Percentiles rank a stretch among this genome's conserved stretches.
Conservation (phyloP, 2,113 vertebrate species). For the Neomonachus schauinslandi region DNA sequence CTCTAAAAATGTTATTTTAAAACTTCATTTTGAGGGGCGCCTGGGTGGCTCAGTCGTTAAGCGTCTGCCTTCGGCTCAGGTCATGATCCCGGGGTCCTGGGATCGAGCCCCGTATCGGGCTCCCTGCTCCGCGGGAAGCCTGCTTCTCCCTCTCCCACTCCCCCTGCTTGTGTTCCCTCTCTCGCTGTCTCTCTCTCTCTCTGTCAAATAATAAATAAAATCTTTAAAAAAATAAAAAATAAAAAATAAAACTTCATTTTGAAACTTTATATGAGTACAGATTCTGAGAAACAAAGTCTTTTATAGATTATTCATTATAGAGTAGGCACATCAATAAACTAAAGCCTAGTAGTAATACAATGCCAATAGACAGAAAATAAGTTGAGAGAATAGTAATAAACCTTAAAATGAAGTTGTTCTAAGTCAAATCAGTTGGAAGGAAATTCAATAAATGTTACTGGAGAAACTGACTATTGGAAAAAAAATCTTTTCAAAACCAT, state of each 20-base stretch:
- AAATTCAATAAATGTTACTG: not conserved
- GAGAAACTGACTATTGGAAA: constrained; percentile 34
- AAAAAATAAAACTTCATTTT: not conserved
- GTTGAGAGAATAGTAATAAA: not conserved
- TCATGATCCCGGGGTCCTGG: too few relatives aligned
- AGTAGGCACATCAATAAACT: constrained; percentile 24
- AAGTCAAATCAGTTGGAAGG: not conserved
- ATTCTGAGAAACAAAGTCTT: constrained; percentile 23
- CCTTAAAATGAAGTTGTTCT: constrained; percentile 31
- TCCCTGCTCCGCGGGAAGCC: too few relatives aligned
- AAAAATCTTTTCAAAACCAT: not conserved
- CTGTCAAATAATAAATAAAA: too few relatives aligned
- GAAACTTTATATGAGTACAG: constrained; percentile 1
- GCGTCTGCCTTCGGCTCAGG: too few relatives aligned
- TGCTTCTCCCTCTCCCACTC: too few relatives aligned
- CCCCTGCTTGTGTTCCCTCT: too few relatives aligned
- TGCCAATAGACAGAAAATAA: not conserved
- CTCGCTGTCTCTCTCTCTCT: too few relatives aligned
- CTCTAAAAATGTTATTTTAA: not conserved
- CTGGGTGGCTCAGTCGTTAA: too few relatives aligned
- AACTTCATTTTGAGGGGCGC: not conserved
- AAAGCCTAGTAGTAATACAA: constrained; percentile 1
- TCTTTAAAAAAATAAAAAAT: too few relatives aligned
- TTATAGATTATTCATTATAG: not conserved
- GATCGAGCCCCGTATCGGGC: too few relatives aligned